Evolutionary conservation across 1,140 invertebrate genomes (phyloP).

Genomic region (Aethina tumida): DNA sequence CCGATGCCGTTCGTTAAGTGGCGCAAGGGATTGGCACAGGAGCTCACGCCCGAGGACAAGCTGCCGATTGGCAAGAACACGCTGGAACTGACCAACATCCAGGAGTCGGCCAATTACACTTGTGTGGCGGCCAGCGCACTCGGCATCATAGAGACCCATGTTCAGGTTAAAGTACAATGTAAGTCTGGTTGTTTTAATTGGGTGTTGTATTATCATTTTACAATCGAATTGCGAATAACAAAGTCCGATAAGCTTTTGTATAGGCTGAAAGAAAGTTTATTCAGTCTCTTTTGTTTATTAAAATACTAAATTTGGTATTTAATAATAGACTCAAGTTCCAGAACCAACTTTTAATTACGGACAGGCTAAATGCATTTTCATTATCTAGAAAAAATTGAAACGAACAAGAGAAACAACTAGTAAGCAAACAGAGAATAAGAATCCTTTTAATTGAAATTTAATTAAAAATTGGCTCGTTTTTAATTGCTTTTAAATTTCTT

Average conservation of each 20-base stretch:
- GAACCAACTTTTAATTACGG: too few relatives aligned
- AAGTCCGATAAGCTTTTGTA: too few relatives aligned
- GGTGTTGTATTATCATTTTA: too few relatives aligned
- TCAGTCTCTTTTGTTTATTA: too few relatives aligned
- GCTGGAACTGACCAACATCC: conserved; percentile 72
- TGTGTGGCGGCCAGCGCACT: conserved; percentile 91
- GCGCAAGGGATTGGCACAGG: conserved; percentile 72
- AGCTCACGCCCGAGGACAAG: conserved; percentile 77
- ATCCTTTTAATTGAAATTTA: not conserved
- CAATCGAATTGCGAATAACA: too few relatives aligned
- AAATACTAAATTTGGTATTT: too few relatives aligned
- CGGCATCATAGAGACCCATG: conserved; percentile 77
- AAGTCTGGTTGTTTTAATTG: too few relatives aligned
- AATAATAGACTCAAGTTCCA: too few relatives aligned
- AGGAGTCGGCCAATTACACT: conserved; percentile 92
- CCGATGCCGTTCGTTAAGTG: conserved; percentile 97
- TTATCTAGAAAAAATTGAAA: too few relatives aligned
- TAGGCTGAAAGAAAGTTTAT: too few relatives aligned
- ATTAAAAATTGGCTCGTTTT: not conserved
- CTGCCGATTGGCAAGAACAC: conserved; percentile 79
- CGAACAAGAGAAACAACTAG: too few relatives aligned
- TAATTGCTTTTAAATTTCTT: not conserved
- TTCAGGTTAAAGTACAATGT: conserved; percentile 93
- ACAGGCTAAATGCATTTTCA: too few relatives aligned
- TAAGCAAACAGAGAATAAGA: not conserved